These are phyloP conservation scores for Hippocampus comes DNA, from an alignment of 2,113 vertebrate species.

Conservation along the genomic window DNA sequence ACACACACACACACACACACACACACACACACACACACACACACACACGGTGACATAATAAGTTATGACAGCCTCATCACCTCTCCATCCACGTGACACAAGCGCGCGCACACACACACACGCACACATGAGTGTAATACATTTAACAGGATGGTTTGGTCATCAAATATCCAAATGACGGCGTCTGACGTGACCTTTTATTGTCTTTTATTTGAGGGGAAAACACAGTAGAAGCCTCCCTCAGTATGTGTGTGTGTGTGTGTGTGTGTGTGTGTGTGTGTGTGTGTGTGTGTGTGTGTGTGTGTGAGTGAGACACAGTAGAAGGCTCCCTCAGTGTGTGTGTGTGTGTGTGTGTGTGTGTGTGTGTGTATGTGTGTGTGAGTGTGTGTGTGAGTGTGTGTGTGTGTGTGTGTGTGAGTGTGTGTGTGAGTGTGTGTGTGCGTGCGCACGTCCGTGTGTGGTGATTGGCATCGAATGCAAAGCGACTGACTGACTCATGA, in stretches of 20 bases:
- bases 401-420: constrained; percentile 17
- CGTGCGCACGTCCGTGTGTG: constrained; percentile 16
- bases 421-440: constrained; percentile 31
- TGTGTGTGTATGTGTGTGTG: constrained; percentile 31
- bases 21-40: background rate
- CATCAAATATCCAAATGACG: constrained; percentile 78
- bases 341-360: constrained; percentile 41
- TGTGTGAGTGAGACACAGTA: constrained; percentile 38
- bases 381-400: constrained; percentile 37
- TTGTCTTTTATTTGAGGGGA: constrained; percentile 59
- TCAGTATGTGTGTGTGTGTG: constrained; percentile 55
- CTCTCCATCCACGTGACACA: constrained; percentile 33
- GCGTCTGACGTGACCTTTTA: constrained; percentile 75
- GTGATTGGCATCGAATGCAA: constrained; percentile 77
- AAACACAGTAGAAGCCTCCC: constrained; percentile 63
- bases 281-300: constrained; percentile 29
- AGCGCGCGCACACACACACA: constrained; percentile 1
- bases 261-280: constrained; percentile 31
- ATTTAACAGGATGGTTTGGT: constrained; percentile 77
- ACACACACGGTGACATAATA: constrained; percentile 48
- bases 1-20: background rate
- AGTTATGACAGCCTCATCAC: constrained; percentile 51
- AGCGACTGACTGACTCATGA: constrained; percentile 76
- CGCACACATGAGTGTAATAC: constrained; percentile 65
- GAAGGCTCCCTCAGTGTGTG: constrained; percentile 55